Evolutionary conservation across 2,888 invertebrate species (phyloP).

Genomic region (Platerodrilus igneus): DNA sequence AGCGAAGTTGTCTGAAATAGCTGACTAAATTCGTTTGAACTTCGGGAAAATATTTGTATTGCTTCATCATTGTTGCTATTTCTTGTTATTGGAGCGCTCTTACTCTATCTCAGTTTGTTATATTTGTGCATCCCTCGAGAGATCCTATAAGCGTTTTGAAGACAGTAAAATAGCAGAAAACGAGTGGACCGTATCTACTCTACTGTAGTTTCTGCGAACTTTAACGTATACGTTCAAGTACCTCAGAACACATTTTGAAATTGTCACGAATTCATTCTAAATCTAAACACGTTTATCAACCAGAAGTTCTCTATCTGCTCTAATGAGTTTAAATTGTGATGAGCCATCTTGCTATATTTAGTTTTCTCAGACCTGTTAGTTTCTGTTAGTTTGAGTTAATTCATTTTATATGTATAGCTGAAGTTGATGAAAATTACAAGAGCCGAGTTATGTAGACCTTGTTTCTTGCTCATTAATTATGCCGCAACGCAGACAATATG

Average conservation of each 20-base stretch:
- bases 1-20: slow-evolving; percentile 6
- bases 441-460: too few species aligned
- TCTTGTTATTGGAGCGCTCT: slow-evolving; percentile 10
- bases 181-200: slow-evolving; percentile 8
- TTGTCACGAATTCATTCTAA: slow-evolving; percentile 17
- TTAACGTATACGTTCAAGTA: slow-evolving; percentile 16
- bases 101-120: slow-evolving; percentile 11
- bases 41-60: slow-evolving; percentile 9
- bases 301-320: slow-evolving; percentile 14
- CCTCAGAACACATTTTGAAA: slow-evolving; percentile 22
- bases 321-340: too few species aligned
- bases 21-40: slow-evolving; percentile 6
- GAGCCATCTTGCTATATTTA: too few species aligned
- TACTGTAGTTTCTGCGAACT: slow-evolving; percentile 7
- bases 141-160: slow-evolving; percentile 5
- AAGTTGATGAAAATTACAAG: too few species aligned
- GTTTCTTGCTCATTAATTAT: too few species aligned
- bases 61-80: slow-evolving; percentile 9
- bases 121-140: slow-evolving; percentile 3
- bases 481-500: too few species aligned
- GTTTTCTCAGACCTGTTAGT: too few species aligned
- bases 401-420: too few species aligned
- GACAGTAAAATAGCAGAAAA: slow-evolving; percentile 9
- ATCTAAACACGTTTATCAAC: slow-evolving; percentile 17
- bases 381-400: too few species aligned